phyloP scores from a whole-genome alignment of 2,888 invertebrate genomes.

The Monochamus alternatus region DNA sequence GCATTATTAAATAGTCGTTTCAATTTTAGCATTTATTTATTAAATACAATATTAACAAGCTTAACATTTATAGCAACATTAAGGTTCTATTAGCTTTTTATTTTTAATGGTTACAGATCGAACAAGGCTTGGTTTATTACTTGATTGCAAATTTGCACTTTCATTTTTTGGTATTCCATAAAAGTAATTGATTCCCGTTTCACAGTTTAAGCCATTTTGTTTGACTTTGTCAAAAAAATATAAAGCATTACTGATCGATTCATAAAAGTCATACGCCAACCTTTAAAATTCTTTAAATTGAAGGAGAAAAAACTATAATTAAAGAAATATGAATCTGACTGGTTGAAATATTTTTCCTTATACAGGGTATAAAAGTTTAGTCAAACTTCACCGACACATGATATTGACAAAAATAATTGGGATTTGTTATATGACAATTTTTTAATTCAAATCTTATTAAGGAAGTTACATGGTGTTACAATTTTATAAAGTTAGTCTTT shows the following conservation, averaged over 20 bases:
- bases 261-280: background rate
- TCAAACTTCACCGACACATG: too few species aligned
- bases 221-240: slow-evolving; percentile 4
- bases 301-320: too few species aligned
- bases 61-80: slow-evolving; percentile 63
- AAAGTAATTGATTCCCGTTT: slow-evolving; percentile 6
- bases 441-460: too few species aligned
- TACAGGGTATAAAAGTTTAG: too few species aligned
- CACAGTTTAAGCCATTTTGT: slow-evolving; percentile 31
- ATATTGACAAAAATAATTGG: too few species aligned
- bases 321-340: too few species aligned
- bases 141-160: slow-evolving; percentile 28
- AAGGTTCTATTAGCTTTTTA: slow-evolving; percentile 51
- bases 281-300: too few species aligned
- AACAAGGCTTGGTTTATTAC: slow-evolving; percentile 45
- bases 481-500: too few species aligned
- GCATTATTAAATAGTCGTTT: slow-evolving; percentile 27
- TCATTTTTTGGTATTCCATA: slow-evolving; percentile 13
- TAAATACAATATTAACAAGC: slow-evolving; percentile 64
- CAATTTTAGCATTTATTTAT: slow-evolving; percentile 50
- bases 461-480: too few species aligned
- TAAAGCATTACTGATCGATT: background rate
- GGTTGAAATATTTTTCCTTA: too few species aligned
- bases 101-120: slow-evolving; percentile 39
- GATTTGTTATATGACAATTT: too few species aligned